Evolutionary conservation across 2,888 invertebrate genomes (phyloP), one percentile per base, ranked within the genome.

Genomic region (Endotricha flammealis): DNA sequence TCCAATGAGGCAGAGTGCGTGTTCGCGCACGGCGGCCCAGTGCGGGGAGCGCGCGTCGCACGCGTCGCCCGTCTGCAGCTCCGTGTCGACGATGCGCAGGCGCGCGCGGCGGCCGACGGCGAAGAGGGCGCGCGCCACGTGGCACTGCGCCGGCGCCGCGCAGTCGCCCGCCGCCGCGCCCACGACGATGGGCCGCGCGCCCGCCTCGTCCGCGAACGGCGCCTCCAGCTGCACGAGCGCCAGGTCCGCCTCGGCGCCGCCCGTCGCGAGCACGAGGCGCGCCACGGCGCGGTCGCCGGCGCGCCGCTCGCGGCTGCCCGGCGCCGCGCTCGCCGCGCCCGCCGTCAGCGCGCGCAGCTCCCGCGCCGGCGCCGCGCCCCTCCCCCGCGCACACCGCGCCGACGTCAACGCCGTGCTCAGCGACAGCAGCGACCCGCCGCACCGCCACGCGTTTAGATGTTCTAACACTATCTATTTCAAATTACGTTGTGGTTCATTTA

Each of bases 191-290:
- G 81, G 67, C 8, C 61, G 67, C 46, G 64, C 54, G 44, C 37
- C 37, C 36, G 61, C 57, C 32, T 32, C 57, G 20, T 39, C 44
- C 8, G 57, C 68, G 51, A 73, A 71, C 20, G 77, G 63, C 46
- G 45, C 44, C 53, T 67, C 73, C 54, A 80, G 52, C 63, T 76
- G 72, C 36, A 73, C 58, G 53, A 78, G 51, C 17, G 79, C 78
- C 40, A 73, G 46, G 51, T 69, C 74, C 38, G 40, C 34, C 38
- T 40, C 53, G 32, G 41, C 50, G 38, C 46, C 43, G 38, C 47
- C 48, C n/a, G 38, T 40, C 28, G 54, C 47, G 34, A 25, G 16
- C 50, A 41, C 25, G 46, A 49, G 24, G 46, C 37, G 29, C 50
- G 46, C 36, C 44, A 45, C 44, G 46, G 57, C 35, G 39, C 41